Base-by-base conservation (phyloP, 1,140 invertebrate species). In the Plectrocnemia conspersa region DNA sequence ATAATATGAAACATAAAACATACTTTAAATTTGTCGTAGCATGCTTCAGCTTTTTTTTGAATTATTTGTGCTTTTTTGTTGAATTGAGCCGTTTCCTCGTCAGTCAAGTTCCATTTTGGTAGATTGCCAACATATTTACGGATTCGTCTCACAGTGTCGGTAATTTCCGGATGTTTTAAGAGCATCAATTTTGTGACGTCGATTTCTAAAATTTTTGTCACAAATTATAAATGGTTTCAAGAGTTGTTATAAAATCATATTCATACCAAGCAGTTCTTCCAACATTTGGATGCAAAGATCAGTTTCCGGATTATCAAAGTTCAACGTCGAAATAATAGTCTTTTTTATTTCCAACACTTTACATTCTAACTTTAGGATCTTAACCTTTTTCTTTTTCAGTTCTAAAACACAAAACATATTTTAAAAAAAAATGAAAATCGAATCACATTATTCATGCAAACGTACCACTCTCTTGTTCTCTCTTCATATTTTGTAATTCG, bases 161-260 rank as follows among this genome's bases (percentile, higher is more conserved):
- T 80, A 52, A 89, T 81, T 48, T 85, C 80, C 0, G 90, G 85
- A 74, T 93, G 87, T 62, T 92, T 93, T 62, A 91, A 82, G 21
- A 94, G 68, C 85, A 92, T 90, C 2, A 93, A 64, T 15, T 83
- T 78, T 54, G 82, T 84, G 7, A 93, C 68, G 11, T 85, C 74
- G 35, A 91, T 66, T 9, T 80, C 76, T 64, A 81, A 68, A 38
- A 85, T 82, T 41, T 63, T 62, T 38, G 54, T 50, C 33, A 68
- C 52, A 70, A 54, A 24, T 59, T 63, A 0, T 61, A 46, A 58
- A 67, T 59, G 60, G 55, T 64, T 66, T 47, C 15, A 29, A 53
- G 40, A 38, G 66, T 58, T 15, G 67, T 55, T 23, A 62, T 38
- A 6, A 19, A 19, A 25, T 29, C 7, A 18, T 7, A 32, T 10